A percentile compares a stretch with the other conserved stretches of the same genome.
These are phyloP conservation scores for Drosophila anomalata DNA, from an alignment of 2,888 invertebrate species.

Conservation along the genomic window DNA sequence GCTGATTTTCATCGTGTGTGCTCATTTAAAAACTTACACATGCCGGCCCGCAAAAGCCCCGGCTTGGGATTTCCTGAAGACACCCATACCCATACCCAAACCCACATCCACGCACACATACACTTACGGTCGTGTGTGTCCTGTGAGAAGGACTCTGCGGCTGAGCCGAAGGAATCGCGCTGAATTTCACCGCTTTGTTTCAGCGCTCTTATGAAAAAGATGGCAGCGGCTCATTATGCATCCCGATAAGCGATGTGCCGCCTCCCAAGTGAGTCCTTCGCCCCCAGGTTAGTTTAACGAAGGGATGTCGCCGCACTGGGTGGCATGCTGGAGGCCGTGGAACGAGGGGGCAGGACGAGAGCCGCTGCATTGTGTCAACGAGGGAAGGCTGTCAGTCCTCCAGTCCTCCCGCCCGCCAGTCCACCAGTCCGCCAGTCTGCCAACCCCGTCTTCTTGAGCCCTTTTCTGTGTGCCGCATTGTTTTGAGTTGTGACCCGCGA, in stretches of 20 bases:
- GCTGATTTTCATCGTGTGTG: conserved; percentile 78
- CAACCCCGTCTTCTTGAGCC: conserved; percentile 42
- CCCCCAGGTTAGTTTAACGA: conserved; percentile 64
- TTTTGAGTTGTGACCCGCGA: conserved; percentile 52
- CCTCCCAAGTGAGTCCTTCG: conserved; percentile 75
- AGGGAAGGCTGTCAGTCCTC: conserved; percentile 18
- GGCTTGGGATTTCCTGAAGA: conserved; percentile 39
- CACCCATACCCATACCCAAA: neutral
- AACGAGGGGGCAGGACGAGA: conserved; percentile 12
- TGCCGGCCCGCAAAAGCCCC: conserved; percentile 35
- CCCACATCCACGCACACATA: neutral
- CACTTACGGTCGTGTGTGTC: neutral
- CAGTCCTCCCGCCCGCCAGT: neutral
- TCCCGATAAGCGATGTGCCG: conserved; percentile 75
- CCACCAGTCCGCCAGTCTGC: conserved; percentile 29
- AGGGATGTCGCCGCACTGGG: conserved; percentile 11
- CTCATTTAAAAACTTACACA: conserved; percentile 76
- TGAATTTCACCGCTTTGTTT: conserved; percentile 78
- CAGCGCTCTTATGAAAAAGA: conserved; percentile 69
- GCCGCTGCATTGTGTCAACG: conserved; percentile 44
- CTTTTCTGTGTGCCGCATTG: conserved; percentile 43
- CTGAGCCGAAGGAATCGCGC: conserved; percentile 72
- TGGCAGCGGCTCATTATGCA: conserved; percentile 77
- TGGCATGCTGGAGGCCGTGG: conserved; percentile 5
- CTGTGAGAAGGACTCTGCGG: conserved; percentile 27